Evolutionary conservation across 2,113 vertebrate genomes (phyloP).

Genomic region (Anarhynchus alexandrinus): DNA sequence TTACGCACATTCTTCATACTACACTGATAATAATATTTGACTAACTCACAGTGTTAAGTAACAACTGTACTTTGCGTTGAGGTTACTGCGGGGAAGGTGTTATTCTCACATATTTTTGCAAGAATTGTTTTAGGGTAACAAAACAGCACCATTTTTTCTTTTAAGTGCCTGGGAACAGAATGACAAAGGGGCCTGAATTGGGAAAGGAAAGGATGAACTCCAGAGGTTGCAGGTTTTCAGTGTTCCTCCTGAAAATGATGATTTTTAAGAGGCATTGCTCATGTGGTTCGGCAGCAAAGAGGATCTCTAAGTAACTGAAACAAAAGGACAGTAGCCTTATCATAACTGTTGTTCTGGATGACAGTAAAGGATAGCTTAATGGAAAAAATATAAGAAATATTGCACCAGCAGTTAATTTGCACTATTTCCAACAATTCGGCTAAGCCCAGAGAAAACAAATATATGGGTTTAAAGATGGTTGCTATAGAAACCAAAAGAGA

Average conservation of each 20-base stretch:
- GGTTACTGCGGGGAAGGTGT: not conserved
- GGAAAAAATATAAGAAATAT: not conserved
- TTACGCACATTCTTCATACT: not conserved
- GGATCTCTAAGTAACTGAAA: not conserved
- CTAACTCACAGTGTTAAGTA: not conserved
- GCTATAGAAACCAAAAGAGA: conserved; percentile 68
- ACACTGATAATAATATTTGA: not conserved
- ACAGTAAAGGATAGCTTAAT: not conserved
- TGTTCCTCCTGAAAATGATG: not conserved
- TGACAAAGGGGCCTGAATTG: not conserved
- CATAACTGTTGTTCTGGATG: not conserved
- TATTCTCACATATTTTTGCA: not conserved
- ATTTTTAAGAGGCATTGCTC: not conserved
- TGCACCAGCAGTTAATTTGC: conserved; percentile 41
- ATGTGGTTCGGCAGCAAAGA: not conserved
- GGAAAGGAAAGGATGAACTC: not conserved
- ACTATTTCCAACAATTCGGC: conserved; percentile 20
- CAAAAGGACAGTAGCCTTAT: not conserved
- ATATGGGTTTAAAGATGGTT: conserved; percentile 59
- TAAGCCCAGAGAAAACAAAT: conserved; percentile 58
- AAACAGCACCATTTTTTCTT: not conserved
- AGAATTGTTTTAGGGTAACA: not conserved
- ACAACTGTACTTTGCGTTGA: not conserved
- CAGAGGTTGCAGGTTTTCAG: not conserved
- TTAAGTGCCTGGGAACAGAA: not conserved